These are phyloP conservation scores for Agrotis clavis DNA, from an alignment of 2,888 invertebrate species.

Conservation along the genomic window DNA sequence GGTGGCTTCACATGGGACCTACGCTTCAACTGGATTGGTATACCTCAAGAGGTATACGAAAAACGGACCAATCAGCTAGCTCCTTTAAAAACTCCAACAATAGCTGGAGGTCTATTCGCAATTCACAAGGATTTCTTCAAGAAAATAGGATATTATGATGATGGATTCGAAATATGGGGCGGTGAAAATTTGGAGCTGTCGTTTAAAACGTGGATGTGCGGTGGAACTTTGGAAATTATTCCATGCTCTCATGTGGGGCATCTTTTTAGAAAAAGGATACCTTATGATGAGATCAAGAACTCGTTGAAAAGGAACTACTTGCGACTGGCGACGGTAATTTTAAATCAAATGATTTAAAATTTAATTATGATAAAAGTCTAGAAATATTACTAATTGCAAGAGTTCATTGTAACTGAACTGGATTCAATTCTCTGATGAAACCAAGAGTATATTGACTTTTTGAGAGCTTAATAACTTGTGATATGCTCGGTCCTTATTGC, in stretches of 20 bases:
- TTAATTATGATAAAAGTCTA: background rate
- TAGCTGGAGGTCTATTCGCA: constrained; percentile 99
- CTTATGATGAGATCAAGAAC: constrained; percentile 97
- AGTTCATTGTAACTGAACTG: background rate
- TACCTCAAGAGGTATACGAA: constrained; percentile 95
- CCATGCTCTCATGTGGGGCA: constrained; percentile 99
- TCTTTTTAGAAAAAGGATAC: constrained; percentile 98
- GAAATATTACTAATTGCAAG: background rate
- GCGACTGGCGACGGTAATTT: constrained; percentile 96
- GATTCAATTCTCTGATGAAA: too few relatives aligned
- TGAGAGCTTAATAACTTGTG: too few relatives aligned
- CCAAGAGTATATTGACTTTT: background rate
- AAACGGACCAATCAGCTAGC: constrained; percentile 94
- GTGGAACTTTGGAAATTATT: constrained; percentile 98
- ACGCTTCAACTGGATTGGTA: constrained; percentile 98
- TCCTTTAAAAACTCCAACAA: constrained; percentile 97
- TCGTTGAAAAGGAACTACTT: constrained; percentile 97
- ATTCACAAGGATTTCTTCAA: constrained; percentile 97
- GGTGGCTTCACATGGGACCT: constrained; percentile 98
- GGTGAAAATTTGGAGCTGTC: constrained; percentile 99
- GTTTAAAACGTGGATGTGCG: constrained; percentile 99
- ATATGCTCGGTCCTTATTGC: too few relatives aligned
- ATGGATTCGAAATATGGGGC: constrained; percentile 99
- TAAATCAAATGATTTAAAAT: background rate
- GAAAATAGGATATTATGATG: constrained; percentile 98